Evolutionary conservation across 2,888 invertebrate genomes (phyloP), one percentile per base, ranked within the genome.

Genomic region (Epinotia demarniana): DNA sequence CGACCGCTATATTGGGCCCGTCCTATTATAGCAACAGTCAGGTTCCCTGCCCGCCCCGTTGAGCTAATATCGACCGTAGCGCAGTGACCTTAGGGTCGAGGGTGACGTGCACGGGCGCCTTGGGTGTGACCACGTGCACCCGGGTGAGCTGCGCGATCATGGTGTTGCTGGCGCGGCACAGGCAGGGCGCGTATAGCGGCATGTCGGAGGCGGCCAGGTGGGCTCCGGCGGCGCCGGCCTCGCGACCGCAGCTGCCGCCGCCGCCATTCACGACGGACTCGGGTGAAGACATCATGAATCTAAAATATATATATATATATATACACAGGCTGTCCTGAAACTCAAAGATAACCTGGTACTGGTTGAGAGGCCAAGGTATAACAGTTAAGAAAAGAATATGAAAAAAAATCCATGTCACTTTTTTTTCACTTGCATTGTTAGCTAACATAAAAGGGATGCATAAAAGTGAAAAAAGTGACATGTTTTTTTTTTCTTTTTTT

Each of bases 261-360:
- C 96, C 96, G 2, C 97, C 97, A 85, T 96, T 96, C 75, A 98
- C 93, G 75, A 98, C 96, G 81, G 96, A 96, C 85, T 98, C 98
- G 6, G 98, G 97, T 0, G 96, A 96, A 49, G 97, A 97, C 91
- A 98, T 96, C 96, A 99, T 98, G 88, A 98, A 98, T 73, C 98
- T 84, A 67, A 3, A 18, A 4, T 11, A 0, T 39, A 2, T 3
- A 27, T 3, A 27, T 27, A 27, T 27, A n/a, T n/a, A n/a, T n/a
- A n/a, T n/a, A n/a, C n/a, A n/a, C n/a, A n/a, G n/a, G n/a, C n/a
- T n/a, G n/a, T n/a, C n/a, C n/a, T n/a, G n/a, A n/a, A n/a, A n/a
- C n/a, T n/a, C n/a, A n/a, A n/a, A n/a, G n/a, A n/a, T n/a, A n/a
- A n/a, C n/a, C n/a, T n/a, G n/a, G n/a, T n/a, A n/a, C n/a, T n/a